These are phyloP conservation scores for Paralichthys olivaceus DNA, from an alignment of 2,113 vertebrate genomes.

Conservation along the genomic window DNA sequence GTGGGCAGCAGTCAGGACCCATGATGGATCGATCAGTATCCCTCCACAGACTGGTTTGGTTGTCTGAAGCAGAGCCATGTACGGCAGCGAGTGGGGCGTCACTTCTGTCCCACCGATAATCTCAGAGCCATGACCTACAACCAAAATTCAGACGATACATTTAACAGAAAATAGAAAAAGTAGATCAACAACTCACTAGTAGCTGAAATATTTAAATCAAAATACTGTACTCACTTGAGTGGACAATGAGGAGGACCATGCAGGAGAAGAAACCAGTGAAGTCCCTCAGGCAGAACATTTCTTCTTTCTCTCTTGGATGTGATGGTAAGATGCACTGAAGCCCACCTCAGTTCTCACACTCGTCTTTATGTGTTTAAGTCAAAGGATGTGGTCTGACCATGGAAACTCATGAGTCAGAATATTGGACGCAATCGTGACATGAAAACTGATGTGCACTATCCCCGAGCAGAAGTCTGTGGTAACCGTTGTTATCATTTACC, in stretches of 20 bases:
- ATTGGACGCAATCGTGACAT: not conserved
- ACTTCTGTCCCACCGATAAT: conserved; percentile 71
- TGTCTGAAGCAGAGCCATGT: conserved; percentile 62
- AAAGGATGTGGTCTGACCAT: conserved; percentile 64
- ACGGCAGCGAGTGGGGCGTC: conserved; percentile 63
- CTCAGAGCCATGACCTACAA: conserved; percentile 62
- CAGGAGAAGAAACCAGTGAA: conserved; percentile 5
- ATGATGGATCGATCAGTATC: conserved; percentile 60
- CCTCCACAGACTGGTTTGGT: conserved; percentile 51
- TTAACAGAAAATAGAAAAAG: not conserved
- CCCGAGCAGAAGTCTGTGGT: not conserved
- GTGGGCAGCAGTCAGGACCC: conserved; percentile 81
- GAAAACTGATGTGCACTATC: not conserved
- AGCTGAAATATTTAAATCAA: not conserved
- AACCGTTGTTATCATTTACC: conserved; percentile 2
- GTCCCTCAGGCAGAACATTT: conserved; percentile 35
- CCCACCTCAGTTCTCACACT: not conserved
- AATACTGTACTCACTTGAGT: conserved; percentile 50
- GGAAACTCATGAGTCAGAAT: conserved; percentile 40
- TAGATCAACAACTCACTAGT: not conserved
- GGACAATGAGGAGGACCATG: conserved; percentile 36
- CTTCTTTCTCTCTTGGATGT: conserved; percentile 20
- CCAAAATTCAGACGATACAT: not conserved
- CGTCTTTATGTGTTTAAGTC: conserved; percentile 29
- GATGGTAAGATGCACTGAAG: not conserved